phyloP scores from a whole-genome alignment of 2,113 vertebrate species.

The Daphoenositta chrysoptera region DNA sequence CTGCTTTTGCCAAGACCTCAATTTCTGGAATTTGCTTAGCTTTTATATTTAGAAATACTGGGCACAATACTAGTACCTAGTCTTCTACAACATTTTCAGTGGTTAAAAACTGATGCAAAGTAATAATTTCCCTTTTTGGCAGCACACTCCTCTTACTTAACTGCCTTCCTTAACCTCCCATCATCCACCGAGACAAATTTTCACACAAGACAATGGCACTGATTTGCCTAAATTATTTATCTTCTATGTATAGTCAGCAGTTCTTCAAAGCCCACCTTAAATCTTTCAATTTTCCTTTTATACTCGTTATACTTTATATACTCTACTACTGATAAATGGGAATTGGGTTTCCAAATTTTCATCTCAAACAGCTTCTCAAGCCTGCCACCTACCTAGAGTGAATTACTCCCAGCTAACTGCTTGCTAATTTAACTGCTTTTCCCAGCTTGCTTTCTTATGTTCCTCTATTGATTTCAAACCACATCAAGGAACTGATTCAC shows the following conservation, averaged over 20 bases:
- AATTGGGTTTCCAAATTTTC: not conserved
- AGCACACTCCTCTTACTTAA: not conserved
- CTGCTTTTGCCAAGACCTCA: conserved; percentile 37
- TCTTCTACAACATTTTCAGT: not conserved
- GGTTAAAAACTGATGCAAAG: not conserved
- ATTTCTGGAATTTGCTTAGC: conserved; percentile 36
- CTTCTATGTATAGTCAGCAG: not conserved
- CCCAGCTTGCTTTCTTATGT: not conserved
- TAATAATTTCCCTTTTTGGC: not conserved
- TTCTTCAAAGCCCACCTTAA: conserved; percentile 4
- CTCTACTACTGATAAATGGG: not conserved
- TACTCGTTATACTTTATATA: not conserved
- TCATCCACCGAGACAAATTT: not conserved
- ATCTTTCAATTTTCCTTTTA: not conserved
- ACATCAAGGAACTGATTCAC: not conserved
- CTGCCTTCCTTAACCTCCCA: not conserved
- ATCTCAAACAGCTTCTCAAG: conserved; percentile 8
- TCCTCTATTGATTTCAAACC: not conserved
- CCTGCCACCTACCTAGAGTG: not conserved
- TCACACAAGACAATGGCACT: not conserved
- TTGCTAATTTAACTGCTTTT: not conserved
- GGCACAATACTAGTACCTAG: not conserved
- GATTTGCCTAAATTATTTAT: conserved; percentile 13
- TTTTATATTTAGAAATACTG: not conserved
- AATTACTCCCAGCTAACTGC: not conserved